Evolutionary conservation across 2,888 invertebrate species (phyloP).

Genomic region (Aproaerema taeniolella): DNA sequence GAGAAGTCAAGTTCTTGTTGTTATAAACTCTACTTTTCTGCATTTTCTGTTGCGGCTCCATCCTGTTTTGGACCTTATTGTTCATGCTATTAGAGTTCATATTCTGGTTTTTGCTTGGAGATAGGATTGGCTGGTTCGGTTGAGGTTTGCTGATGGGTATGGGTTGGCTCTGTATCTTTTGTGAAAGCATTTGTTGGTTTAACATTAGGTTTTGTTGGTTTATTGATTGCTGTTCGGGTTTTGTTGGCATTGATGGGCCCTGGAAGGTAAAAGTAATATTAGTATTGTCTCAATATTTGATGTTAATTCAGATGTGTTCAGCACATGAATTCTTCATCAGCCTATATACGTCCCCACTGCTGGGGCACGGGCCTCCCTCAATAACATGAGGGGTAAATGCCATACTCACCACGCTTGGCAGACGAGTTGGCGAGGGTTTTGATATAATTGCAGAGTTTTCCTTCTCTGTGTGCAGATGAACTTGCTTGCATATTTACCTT

Average conservation of each 20-base stretch:
- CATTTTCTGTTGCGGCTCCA: slow-evolving; percentile 34
- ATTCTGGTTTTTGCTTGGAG: slow-evolving; percentile 30
- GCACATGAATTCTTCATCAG: no score
- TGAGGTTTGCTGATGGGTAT: slow-evolving; percentile 17
- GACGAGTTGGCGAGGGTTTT: no score
- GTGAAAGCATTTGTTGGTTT: slow-evolving; percentile 37
- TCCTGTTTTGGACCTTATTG: slow-evolving; percentile 18
- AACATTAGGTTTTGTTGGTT: slow-evolving; percentile 30
- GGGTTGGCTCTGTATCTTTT: slow-evolving; percentile 20
- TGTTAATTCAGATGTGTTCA: neutral
- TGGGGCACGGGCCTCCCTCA: no score
- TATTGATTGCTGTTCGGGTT: slow-evolving; percentile 38
- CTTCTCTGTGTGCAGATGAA: no score
- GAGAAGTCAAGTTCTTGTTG: slow-evolving; percentile 47
- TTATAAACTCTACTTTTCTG: slow-evolving; percentile 53
- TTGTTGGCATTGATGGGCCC: slow-evolving; percentile 46
- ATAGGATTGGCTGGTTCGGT: slow-evolving; percentile 18
- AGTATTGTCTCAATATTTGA: no score
- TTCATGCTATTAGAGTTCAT: no score
- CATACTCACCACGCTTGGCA: no score
- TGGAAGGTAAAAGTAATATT: no score
- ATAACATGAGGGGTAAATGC: no score
- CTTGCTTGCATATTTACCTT: no score
- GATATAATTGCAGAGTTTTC: no score
- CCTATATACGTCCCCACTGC: no score